Conservation (phyloP, 1,140 invertebrate species). For the Bradynema listronoti region DNA sequence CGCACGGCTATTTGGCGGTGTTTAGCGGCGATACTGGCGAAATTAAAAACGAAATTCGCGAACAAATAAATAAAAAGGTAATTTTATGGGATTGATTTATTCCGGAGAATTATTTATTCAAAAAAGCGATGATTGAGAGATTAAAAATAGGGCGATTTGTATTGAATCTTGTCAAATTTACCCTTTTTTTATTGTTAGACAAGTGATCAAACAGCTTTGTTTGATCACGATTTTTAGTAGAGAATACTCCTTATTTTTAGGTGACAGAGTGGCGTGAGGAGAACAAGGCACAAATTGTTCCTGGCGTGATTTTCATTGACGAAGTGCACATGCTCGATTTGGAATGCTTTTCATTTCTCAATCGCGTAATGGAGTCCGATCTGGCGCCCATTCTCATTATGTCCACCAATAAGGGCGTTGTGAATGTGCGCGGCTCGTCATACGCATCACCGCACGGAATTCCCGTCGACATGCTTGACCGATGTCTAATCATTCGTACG, state of each 20-base stretch:
- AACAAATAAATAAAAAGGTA: slow-evolving; percentile 93
- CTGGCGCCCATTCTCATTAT: slow-evolving; percentile 95
- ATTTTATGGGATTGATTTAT: too few species aligned
- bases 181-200: too few species aligned
- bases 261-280: slow-evolving; percentile 95
- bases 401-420: slow-evolving; percentile 94
- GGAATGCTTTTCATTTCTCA: slow-evolving; percentile 95
- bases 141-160: not conserved
- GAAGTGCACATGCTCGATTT: slow-evolving; percentile 96
- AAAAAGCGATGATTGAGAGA: too few species aligned
- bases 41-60: slow-evolving; percentile 91
- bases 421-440: slow-evolving; percentile 81
- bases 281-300: slow-evolving; percentile 95
- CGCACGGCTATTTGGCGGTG: slow-evolving; percentile 74
- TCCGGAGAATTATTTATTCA: too few species aligned
- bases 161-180: too few species aligned
- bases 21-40: slow-evolving; percentile 98
- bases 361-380: slow-evolving; percentile 88
- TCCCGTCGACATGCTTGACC: slow-evolving; percentile 87
- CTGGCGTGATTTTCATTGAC: slow-evolving; percentile 69
- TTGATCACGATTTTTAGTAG: not conserved
- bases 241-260: slow-evolving; percentile 22
- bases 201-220: too few species aligned
- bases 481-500: slow-evolving; percentile 84
- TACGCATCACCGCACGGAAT: slow-evolving; percentile 90